phyloP scores from a whole-genome alignment of 1,140 invertebrate species.

The Zaprionus tsacasi region DNA sequence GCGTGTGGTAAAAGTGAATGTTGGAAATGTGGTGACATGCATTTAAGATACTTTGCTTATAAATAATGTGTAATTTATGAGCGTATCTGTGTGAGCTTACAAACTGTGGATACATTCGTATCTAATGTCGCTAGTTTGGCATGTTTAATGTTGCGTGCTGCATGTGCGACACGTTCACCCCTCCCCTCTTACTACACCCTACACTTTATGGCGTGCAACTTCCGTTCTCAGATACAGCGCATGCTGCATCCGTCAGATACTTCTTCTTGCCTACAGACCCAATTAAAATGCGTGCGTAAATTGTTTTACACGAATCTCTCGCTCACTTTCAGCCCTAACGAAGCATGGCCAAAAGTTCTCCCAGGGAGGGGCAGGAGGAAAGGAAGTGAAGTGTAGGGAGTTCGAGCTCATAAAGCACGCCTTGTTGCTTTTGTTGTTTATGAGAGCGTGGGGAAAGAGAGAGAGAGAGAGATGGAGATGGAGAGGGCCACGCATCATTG shows the following conservation, averaged over 20 bases:
- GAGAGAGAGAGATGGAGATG: too few species aligned
- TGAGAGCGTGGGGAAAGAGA: slow-evolving; percentile 34
- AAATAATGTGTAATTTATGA: slow-evolving; percentile 74
- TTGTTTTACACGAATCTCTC: slow-evolving; percentile 64
- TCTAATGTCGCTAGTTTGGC: slow-evolving; percentile 28
- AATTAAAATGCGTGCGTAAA: slow-evolving; percentile 76
- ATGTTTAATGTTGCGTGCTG: slow-evolving; percentile 64
- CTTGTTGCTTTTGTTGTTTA: slow-evolving; percentile 80
- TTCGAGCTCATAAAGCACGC: slow-evolving; percentile 67
- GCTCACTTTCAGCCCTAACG: slow-evolving; percentile 71
- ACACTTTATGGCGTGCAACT: slow-evolving; percentile 29
- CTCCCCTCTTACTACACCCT: too few species aligned
- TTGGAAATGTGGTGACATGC: slow-evolving; percentile 75
- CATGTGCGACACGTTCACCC: slow-evolving; percentile 54
- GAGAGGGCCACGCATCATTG: slow-evolving; percentile 66
- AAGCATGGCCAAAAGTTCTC: slow-evolving; percentile 65
- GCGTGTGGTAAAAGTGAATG: slow-evolving; percentile 68
- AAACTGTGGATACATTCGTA: slow-evolving; percentile 21
- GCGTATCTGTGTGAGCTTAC: slow-evolving; percentile 49
- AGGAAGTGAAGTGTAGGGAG: neutral
- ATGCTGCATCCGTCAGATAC: slow-evolving; percentile 37
- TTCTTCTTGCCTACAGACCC: slow-evolving; percentile 37
- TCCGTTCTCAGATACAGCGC: slow-evolving; percentile 30
- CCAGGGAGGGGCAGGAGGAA: neutral
- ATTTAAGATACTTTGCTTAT: slow-evolving; percentile 76